Evolutionary conservation across 1,140 invertebrate species (phyloP).

Genomic region (Formica exsecta): DNA sequence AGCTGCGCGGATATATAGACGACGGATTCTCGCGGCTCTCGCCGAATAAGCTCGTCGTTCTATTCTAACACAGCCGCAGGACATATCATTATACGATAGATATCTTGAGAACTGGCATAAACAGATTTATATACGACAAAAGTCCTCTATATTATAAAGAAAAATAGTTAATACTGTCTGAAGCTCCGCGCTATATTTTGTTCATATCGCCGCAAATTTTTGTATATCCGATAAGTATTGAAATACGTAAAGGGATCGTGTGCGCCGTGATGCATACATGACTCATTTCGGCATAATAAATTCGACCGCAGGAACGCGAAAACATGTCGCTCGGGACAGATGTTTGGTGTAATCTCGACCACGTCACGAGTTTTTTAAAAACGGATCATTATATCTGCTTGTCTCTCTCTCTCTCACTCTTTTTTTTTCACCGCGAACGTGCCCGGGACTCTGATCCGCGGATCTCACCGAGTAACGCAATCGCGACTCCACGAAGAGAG

Average conservation of each 20-base stretch:
- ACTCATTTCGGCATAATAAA: background rate
- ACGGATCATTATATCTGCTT: constrained; percentile 67
- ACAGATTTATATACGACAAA: background rate
- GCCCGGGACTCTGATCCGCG: constrained; percentile 71
- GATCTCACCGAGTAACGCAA: constrained; percentile 74
- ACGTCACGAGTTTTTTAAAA: constrained; percentile 69
- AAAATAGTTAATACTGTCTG: background rate
- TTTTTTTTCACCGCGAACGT: constrained; percentile 73
- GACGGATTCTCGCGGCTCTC: constrained; percentile 42
- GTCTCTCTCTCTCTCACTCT: background rate
- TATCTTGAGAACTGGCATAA: background rate
- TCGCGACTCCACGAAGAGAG: constrained; percentile 62
- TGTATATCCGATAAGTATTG: background rate
- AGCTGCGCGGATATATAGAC: constrained; percentile 66
- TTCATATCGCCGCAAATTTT: background rate
- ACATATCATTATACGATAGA: constrained; percentile 40
- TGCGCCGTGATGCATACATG: background rate
- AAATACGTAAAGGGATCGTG: background rate
- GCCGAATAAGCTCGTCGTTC: constrained; percentile 46
- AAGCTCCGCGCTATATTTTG: background rate
- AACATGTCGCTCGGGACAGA: constrained; percentile 37
- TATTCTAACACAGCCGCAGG: constrained; percentile 36
- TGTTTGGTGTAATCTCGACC: constrained; percentile 40
- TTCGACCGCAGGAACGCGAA: background rate
- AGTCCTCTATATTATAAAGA: background rate